phyloP scores from a whole-genome alignment of 2,888 invertebrate species.

The Taenaris catops region DNA sequence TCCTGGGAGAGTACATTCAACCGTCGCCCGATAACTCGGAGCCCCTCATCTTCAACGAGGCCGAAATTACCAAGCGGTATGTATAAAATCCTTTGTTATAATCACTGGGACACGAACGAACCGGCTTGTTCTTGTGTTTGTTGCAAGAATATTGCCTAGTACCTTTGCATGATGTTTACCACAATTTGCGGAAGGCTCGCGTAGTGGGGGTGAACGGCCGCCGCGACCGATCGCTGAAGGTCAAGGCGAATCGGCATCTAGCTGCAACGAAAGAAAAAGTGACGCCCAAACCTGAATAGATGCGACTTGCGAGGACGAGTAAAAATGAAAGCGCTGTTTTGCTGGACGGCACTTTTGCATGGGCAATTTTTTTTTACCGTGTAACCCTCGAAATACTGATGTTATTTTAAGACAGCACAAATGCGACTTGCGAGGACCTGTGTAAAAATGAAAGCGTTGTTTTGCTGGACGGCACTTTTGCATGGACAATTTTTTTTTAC shows the following conservation, averaged over 20 bases:
- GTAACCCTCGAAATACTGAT: conserved; percentile 1
- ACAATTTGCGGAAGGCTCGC: conserved; percentile 30
- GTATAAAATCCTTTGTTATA: too few species aligned
- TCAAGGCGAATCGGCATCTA: conserved; percentile 55
- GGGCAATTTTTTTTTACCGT: conserved; percentile 6
- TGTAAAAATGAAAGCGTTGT: conserved; percentile 73
- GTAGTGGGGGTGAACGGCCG: conserved; percentile 48
- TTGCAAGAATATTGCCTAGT: too few species aligned
- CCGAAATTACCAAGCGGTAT: conserved; percentile 89
- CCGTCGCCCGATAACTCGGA: conserved; percentile 84
- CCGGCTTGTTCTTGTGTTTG: too few species aligned
- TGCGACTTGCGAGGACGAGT: conserved; percentile 53
- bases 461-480: conserved; percentile 18
- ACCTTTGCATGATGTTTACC: too few species aligned
- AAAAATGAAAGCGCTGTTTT: conserved; percentile 69
- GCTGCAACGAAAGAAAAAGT: conserved; percentile 73
- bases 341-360: conserved; percentile 16
- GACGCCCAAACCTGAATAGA: conserved; percentile 76
- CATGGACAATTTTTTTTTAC: conserved; percentile 10
- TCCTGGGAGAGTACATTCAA: conserved; percentile 95
- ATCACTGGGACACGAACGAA: too few species aligned
- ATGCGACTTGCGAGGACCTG: conserved; percentile 51
- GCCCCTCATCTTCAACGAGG: conserved; percentile 87
- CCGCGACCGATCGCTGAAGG: conserved; percentile 71
- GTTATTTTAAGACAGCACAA: conserved; percentile 76